phyloP scores from a whole-genome alignment of 1,140 invertebrate genomes.

The Drosophila takahashii region DNA sequence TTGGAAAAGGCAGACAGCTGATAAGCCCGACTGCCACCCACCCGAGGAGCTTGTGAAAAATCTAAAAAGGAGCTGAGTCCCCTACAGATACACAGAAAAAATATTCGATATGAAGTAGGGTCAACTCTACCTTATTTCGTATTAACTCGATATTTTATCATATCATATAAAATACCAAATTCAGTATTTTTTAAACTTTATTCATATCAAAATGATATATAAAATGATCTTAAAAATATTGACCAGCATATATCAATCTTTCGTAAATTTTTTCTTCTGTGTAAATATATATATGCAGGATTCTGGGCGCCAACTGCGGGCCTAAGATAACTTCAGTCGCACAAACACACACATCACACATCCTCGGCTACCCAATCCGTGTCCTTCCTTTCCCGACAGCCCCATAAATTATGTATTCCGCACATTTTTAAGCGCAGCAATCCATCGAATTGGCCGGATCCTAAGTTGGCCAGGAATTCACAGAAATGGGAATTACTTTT shows the following conservation, averaged over 20 bases:
- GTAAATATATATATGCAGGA: conserved; percentile 6
- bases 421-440: conserved; percentile 64
- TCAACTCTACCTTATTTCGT: too few species aligned
- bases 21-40: conserved; percentile 54
- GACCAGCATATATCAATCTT: too few species aligned
- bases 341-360: conserved; percentile 27
- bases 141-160: too few species aligned
- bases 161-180: too few species aligned
- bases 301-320: conserved; percentile 56
- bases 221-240: too few species aligned
- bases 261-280: too few species aligned
- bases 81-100: conserved; percentile 12
- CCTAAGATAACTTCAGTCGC: conserved; percentile 75
- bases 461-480: conserved; percentile 32
- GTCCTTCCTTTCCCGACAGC: conserved; percentile 40
- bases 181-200: too few species aligned
- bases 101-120: too few species aligned
- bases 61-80: conserved; percentile 29
- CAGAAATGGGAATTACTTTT: conserved; percentile 40
- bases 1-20: conserved; percentile 68
- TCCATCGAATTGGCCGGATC: conserved; percentile 41
- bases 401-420: conserved; percentile 79
- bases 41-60: conserved; percentile 18
- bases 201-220: too few species aligned
- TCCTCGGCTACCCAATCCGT: conserved; percentile 12